phyloP scores from a whole-genome alignment of 2,888 invertebrate genomes.

The Folsomia manolachei region DNA sequence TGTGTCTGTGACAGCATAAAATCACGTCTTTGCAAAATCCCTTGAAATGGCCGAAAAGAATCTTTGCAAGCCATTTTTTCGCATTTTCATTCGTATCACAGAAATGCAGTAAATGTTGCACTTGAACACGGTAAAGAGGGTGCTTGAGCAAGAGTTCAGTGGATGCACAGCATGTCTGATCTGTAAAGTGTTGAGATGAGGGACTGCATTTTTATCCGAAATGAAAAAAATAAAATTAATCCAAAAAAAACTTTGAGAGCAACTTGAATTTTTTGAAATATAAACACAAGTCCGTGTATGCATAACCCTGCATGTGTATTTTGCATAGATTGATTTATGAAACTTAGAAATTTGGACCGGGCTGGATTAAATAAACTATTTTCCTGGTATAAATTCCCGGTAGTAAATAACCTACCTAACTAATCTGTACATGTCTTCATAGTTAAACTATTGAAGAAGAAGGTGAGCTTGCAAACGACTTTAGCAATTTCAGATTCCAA shows the following conservation, averaged over 20 bases:
- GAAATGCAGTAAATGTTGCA: neutral
- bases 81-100: neutral
- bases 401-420: neutral
- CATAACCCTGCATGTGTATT: neutral
- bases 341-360: neutral
- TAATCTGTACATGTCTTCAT: no score
- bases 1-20: neutral
- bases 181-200: no score
- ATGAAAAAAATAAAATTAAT: neutral
- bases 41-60: neutral
- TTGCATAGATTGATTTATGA: neutral
- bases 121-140: neutral
- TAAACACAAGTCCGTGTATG: neutral
- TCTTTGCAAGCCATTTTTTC: neutral
- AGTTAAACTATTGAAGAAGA: no score
- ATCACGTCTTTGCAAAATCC: neutral
- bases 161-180: no score
- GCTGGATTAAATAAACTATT: neutral
- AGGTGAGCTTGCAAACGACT: no score
- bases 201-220: no score
- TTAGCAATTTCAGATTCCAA: neutral
- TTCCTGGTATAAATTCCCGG: neutral
- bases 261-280: no score
- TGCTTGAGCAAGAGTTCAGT: neutral
- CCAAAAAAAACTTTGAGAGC: neutral